Evolutionary conservation across 1,140 invertebrate genomes (phyloP), one percentile per base, ranked within the genome.

Genomic region (Macrobrachium rosenbergii): DNA sequence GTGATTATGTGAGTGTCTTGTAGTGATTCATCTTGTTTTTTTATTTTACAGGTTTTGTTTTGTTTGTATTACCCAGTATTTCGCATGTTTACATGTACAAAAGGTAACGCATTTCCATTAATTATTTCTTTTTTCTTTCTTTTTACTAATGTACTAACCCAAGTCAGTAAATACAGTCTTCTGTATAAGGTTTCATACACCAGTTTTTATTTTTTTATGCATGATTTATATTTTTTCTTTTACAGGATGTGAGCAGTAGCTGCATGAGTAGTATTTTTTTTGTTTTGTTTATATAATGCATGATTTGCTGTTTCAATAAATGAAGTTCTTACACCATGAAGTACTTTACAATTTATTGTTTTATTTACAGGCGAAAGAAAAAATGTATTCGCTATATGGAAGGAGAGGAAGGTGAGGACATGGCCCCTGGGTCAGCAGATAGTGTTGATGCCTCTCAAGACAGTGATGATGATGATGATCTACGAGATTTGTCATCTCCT

Each of bases 321-420:
- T 72, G 17, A 73, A 72, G 19, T n/a, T 64, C 28, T 73, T 0
- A 37, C 69, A 72, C 60, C 63, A 0, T n/a, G 59, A 83, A 83
- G n/a, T 82, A 72, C 75, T 69, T 83, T 60, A 75, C 23, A 23
- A 77, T 72, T 63, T 80, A 23, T 43, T 84, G 37, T 86, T 79
- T 87, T 76, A 90, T 91, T 94, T 95, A 58, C 94, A 99, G 98
- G 94, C 96, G 98, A 94, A 99, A 99, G 95, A 99, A 99, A 94
- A 99, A 98, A 94, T 99, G 98, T 94, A 97, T 98, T 92, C 95
- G 97, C 89, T 98, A 98, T 93, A 96, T 97, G 95, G 94, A 95
- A 92, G 89, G 89, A 52, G 87, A 88, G 79, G 87, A 88, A 45
- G 82, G 82, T 59, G 89, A 90, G 37, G 89, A 90, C 69, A 64